Evolutionary conservation across 2,888 invertebrate species (phyloP).

Genomic region (Margaritifera margaritifera): DNA sequence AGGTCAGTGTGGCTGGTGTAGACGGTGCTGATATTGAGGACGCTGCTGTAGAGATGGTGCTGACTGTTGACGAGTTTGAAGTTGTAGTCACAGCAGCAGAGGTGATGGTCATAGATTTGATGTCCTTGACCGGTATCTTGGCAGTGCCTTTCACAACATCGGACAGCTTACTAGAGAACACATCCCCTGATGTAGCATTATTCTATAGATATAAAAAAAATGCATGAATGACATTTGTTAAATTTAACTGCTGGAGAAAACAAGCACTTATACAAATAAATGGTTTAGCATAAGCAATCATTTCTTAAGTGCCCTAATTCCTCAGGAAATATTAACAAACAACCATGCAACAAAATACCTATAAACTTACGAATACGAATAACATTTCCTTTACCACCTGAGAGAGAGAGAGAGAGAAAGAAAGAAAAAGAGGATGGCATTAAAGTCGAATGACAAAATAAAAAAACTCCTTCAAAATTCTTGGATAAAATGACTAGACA

Average conservation of each 20-base stretch:
- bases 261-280: background rate
- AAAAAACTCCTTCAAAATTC: too few relatives aligned
- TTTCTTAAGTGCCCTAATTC: too few relatives aligned
- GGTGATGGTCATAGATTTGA: slow-evolving; percentile 42
- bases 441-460: too few relatives aligned
- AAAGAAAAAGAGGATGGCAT: too few relatives aligned
- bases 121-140: slow-evolving; percentile 73
- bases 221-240: background rate
- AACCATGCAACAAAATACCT: too few relatives aligned
- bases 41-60: slow-evolving; percentile 9
- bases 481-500: too few relatives aligned
- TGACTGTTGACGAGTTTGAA: slow-evolving; percentile 9
- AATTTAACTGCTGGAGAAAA: background rate
- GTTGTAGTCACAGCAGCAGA: slow-evolving; percentile 6
- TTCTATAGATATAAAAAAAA: slow-evolving; percentile 48
- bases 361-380: too few relatives aligned
- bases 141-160: slow-evolving; percentile 86
- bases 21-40: slow-evolving; percentile 16
- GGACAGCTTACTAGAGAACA: slow-evolving; percentile 77
- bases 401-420: too few relatives aligned
- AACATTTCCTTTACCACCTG: too few relatives aligned
- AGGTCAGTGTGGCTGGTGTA: slow-evolving; percentile 5
- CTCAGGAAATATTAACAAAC: too few relatives aligned
- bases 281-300: too few relatives aligned
- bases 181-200: slow-evolving; percentile 61